Percentiles rank a stretch among this genome's conserved stretches.
These are phyloP conservation scores for Dromas ardeola DNA, from an alignment of 2,113 vertebrate species.

Conservation along the genomic window DNA sequence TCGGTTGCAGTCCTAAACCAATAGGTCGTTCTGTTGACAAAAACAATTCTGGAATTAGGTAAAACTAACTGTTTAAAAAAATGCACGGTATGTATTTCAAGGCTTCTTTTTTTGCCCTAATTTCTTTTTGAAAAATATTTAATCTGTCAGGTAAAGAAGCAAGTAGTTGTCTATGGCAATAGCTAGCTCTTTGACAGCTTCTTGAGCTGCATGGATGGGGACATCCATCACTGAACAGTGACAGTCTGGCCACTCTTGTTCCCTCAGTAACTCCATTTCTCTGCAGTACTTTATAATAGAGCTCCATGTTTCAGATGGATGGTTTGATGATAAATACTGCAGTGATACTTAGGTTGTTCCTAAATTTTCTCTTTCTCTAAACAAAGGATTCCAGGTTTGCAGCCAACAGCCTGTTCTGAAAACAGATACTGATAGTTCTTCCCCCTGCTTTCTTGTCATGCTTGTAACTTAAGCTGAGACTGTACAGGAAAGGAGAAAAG, in stretches of 20 bases:
- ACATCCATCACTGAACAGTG: background rate
- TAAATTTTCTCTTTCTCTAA: background rate
- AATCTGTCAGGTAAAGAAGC: background rate
- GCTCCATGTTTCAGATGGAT: background rate
- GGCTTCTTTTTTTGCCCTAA: background rate
- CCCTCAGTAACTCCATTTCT: background rate
- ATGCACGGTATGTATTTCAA: background rate
- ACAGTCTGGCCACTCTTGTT: background rate
- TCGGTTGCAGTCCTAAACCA: background rate
- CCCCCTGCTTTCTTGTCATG: background rate
- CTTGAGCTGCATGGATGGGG: background rate
- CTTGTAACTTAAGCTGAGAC: background rate
- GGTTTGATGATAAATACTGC: background rate
- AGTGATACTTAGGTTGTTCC: background rate
- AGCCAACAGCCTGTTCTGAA: background rate
- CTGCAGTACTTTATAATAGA: background rate
- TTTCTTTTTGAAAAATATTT: background rate
- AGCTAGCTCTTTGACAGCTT: background rate
- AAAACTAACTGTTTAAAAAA: background rate
- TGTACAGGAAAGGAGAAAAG: background rate
- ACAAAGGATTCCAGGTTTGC: background rate
- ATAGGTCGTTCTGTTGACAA: background rate
- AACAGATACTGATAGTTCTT: background rate
- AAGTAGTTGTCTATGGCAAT: background rate
- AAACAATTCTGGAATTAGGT: background rate